Evolutionary conservation across 1,140 invertebrate species (phyloP), one percentile per base, ranked within the genome.

Genomic region (Drosophila pachea): DNA sequence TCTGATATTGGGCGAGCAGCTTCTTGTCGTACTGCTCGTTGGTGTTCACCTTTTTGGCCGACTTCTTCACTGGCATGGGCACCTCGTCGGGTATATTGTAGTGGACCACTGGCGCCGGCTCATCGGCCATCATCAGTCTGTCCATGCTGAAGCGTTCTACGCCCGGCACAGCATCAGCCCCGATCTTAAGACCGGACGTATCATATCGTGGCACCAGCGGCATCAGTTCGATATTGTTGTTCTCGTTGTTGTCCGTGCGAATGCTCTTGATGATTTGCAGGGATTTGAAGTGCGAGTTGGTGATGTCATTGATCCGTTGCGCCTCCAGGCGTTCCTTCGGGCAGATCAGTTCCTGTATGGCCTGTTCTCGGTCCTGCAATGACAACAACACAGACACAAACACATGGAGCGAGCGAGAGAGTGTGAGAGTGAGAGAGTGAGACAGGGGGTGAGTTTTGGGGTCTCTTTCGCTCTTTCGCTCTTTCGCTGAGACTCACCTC

Each of bases 401-500:
- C 0, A 43, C 2, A 43, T 7, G 12, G 12, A 14, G 3, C 22
- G 40, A 9, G 5, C 40, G 40, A 43, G 7, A 14, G 12, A 7
- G 5, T 42, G 2, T 14, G n/a, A 36, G 8, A 47, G 11, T 5
- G 16, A 22, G 5, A n/a, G n/a, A n/a, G n/a, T n/a, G n/a, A n/a
- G n/a, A n/a, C n/a, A n/a, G n/a, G n/a, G n/a, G n/a, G n/a, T n/a
- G n/a, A n/a, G n/a, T n/a, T 5, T 29, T 22, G 8, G 16, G 9
- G 11, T 29, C 22, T 29, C 32, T 2, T 14, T 35, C 1, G 12
- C 12, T 7, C n/a, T n/a, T n/a, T n/a, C n/a, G n/a, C n/a, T n/a
- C n/a, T n/a, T n/a, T n/a, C n/a, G 1, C 2, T 4, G 2, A 1
- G 4, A 89, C 91, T 90, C 90, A 94, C 93, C 89, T 93, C 91